Evolutionary conservation across 2,888 invertebrate species (phyloP), one percentile per base, ranked within the genome.

Genomic region (Aphrophora alni): DNA sequence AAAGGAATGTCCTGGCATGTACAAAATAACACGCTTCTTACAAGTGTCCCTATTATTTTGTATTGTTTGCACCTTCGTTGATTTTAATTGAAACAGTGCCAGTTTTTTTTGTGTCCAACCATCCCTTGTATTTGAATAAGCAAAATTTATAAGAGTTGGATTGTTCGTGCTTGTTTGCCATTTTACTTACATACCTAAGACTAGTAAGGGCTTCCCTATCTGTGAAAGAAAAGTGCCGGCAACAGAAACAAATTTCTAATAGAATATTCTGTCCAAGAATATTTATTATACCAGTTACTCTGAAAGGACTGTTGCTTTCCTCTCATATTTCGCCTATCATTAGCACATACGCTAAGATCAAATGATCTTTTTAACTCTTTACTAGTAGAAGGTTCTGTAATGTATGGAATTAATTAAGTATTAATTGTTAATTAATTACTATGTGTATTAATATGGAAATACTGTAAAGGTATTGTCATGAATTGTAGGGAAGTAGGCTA

Each of bases 281-380:
- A n/a, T n/a, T n/a, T n/a, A n/a, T n/a, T n/a, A n/a, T n/a, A n/a
- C n/a, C n/a, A n/a, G n/a, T n/a, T n/a, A n/a, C n/a, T n/a, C n/a
- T n/a, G n/a, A n/a, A n/a, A n/a, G n/a, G n/a, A n/a, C n/a, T n/a
- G n/a, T n/a, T n/a, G n/a, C n/a, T n/a, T n/a, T n/a, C n/a, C n/a
- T n/a, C n/a, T n/a, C n/a, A n/a, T n/a, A n/a, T n/a, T n/a, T n/a
- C n/a, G 21, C 28, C 70, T 14, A 70, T 44, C 51, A 51, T 28
- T 80, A 10, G 24, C 28, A 68, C 28, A 10, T 25, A 72, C 33
- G 71, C 38, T 81, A 74, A 0, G 24, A 75, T 71, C 33, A 21
- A 33, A 33, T 33, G 3, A 33, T 33, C 33, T 3, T 33, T 33
- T 33, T 33, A 33, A 33, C 33, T 33, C 33, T 33, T 33, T 33